Percentiles rank a stretch among this genome's conserved stretches.
These are phyloP conservation scores for Pyrochroa serraticornis DNA, from an alignment of 2,888 invertebrate species.

Conservation along the genomic window DNA sequence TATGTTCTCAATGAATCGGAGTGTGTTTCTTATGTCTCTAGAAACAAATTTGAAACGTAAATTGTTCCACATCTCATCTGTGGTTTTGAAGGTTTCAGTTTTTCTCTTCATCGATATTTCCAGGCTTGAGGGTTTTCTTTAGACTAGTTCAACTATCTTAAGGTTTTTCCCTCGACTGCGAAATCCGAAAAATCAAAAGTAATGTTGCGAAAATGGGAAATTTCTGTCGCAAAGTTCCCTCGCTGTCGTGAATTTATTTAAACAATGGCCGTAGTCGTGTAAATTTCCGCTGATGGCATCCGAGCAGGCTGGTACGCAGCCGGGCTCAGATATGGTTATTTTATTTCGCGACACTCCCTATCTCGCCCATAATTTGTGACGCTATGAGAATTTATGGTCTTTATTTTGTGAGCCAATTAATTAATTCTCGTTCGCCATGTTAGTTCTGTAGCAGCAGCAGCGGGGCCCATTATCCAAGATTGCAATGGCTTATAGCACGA, in stretches of 20 bases:
- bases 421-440: slow-evolving; percentile 59
- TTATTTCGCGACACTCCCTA: slow-evolving; percentile 60
- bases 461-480: slow-evolving; percentile 58
- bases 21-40: no score
- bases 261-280: slow-evolving; percentile 15
- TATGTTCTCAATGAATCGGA: no score
- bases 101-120: no score
- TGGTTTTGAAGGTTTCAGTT: no score
- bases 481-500: slow-evolving; percentile 58
- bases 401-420: slow-evolving; percentile 61
- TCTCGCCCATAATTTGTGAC: slow-evolving; percentile 60
- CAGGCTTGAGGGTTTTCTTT: no score
- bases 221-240: background rate
- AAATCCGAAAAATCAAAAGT: no score
- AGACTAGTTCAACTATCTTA: no score
- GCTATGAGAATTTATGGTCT: slow-evolving; percentile 60
- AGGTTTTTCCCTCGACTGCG: no score
- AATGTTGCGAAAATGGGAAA: background rate
- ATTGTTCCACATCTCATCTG: no score
- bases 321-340: slow-evolving; percentile 58
- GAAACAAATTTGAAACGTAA: no score
- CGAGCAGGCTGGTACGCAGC: slow-evolving; percentile 29
- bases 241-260: slow-evolving; percentile 1
- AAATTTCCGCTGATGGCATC: slow-evolving; percentile 11
- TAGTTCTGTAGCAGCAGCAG: slow-evolving; percentile 48